These are phyloP conservation scores for Umimayanthus kanabou DNA, from an alignment of 92 coral and sea anemone species.

Conservation along the genomic window DNA sequence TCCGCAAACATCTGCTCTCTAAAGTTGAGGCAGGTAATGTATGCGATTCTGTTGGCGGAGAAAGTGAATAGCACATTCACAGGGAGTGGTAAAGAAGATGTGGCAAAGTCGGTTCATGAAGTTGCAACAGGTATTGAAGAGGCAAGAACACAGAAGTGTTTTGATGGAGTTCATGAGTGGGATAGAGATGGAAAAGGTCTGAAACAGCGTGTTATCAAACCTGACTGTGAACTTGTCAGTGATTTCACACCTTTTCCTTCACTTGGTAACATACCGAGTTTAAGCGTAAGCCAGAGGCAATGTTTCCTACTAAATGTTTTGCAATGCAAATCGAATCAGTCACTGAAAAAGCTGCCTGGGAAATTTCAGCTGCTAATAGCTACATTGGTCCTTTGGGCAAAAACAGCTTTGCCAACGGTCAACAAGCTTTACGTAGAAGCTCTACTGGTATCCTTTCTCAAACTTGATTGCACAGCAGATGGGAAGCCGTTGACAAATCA, in stretches of 20 bases:
- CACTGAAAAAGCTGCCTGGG: not conserved
- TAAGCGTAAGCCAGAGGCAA: conserved; percentile 33
- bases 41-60: conserved; percentile 49
- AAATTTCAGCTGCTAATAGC: conserved; percentile 31
- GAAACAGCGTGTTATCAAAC: conserved; percentile 31
- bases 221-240: not conserved
- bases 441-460: conserved; percentile 18
- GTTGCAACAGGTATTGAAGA: not conserved
- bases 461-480: conserved; percentile 3
- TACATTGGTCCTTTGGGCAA: conserved; percentile 23
- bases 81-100: not conserved
- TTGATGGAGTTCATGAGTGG: conserved; percentile 55
- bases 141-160: not conserved
- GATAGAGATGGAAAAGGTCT: conserved; percentile 56
- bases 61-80: not conserved
- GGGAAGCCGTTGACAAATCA: not conserved
- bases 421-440: conserved; percentile 10
- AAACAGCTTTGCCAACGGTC: conserved; percentile 3
- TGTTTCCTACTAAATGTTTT: conserved; percentile 4
- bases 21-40: conserved; percentile 59
- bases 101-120: not conserved
- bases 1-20: conserved; percentile 67
- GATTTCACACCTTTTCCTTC: conserved; percentile 46
- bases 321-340: conserved; percentile 5
- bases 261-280: conserved; percentile 50